Percentiles rank a stretch among this genome's conserved stretches.
phyloP scores from a whole-genome alignment of 64 coral and sea anemone genomes.

The Dendronephthya gigantea region DNA sequence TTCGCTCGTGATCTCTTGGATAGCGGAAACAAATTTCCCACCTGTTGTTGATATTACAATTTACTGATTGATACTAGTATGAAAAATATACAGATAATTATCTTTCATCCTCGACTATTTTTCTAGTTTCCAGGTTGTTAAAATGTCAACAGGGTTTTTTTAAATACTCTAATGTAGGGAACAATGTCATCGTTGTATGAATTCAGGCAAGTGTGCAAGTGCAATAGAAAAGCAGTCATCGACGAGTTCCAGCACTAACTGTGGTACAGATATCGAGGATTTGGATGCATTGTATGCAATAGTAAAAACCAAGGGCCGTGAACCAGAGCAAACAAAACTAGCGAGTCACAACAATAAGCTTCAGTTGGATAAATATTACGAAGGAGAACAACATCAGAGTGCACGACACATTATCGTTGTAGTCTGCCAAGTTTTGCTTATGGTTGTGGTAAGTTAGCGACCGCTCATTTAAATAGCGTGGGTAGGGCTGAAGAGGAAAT shows the following conservation, averaged over 20 bases:
- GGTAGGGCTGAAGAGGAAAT: too few relatives aligned
- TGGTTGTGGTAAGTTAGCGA: slow-evolving; percentile 37
- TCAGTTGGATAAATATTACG: slow-evolving; percentile 17
- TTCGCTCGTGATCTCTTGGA: too few relatives aligned
- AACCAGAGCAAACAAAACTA: background rate
- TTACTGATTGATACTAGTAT: too few relatives aligned
- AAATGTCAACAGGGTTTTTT: too few relatives aligned
- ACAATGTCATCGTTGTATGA: background rate
- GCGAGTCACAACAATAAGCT: background rate
- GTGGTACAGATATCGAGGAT: background rate
- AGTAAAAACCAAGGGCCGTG: background rate
- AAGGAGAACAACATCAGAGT: slow-evolving; percentile 43
- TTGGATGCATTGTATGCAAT: background rate
- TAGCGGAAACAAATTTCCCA: too few relatives aligned
- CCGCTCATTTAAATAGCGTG: background rate
- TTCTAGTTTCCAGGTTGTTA: too few relatives aligned
- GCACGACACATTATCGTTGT: slow-evolving; percentile 45
- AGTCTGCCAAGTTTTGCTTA: slow-evolving; percentile 1
- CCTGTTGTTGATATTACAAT: too few relatives aligned
- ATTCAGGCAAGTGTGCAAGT: background rate
- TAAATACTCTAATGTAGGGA: background rate
- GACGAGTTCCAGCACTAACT: background rate
- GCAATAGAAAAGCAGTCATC: background rate
- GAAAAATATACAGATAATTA: too few relatives aligned
- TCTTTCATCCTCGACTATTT: too few relatives aligned